These are phyloP conservation scores for Pogona vitticeps DNA, from an alignment of 2,113 vertebrate genomes.

Conservation along the genomic window DNA sequence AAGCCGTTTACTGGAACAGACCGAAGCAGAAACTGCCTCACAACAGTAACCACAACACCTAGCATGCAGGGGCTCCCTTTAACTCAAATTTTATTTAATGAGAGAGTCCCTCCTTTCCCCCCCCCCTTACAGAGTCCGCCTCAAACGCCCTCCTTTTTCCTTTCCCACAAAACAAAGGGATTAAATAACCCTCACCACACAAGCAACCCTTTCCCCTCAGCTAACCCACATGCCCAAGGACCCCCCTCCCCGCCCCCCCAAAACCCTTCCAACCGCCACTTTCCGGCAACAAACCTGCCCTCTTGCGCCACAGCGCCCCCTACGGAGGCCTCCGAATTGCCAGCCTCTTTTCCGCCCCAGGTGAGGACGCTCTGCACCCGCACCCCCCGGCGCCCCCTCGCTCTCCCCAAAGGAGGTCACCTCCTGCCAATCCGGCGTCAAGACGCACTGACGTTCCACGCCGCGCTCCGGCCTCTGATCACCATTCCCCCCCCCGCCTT, in stretches of 20 bases:
- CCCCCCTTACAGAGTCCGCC: no score
- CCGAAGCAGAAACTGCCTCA: no score
- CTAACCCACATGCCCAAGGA: not conserved
- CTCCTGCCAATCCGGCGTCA: not conserved
- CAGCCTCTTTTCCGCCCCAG: not conserved
- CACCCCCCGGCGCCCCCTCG: not conserved
- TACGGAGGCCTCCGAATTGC: not conserved
- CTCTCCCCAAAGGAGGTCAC: not conserved
- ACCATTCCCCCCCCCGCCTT: accelerated
- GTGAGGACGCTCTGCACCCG: not conserved
- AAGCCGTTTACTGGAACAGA: no score
- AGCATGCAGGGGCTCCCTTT: no score
- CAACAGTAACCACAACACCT: no score
- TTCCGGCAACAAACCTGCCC: not conserved
- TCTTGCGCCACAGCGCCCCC: not conserved
- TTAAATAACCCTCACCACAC: no score
- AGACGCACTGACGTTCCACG: not conserved
- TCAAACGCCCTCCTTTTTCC: not conserved
- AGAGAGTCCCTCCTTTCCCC: not conserved
- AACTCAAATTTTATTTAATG: no score
- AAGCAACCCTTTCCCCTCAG: not conserved
- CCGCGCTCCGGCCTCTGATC: accelerated
- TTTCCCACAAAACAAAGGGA: not conserved
- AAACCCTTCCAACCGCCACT: not conserved
- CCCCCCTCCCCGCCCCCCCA: not conserved